Evolutionary conservation across 2,888 invertebrate species (phyloP), one percentile per base, ranked within the genome.

Genomic region (Tachina fera): DNA sequence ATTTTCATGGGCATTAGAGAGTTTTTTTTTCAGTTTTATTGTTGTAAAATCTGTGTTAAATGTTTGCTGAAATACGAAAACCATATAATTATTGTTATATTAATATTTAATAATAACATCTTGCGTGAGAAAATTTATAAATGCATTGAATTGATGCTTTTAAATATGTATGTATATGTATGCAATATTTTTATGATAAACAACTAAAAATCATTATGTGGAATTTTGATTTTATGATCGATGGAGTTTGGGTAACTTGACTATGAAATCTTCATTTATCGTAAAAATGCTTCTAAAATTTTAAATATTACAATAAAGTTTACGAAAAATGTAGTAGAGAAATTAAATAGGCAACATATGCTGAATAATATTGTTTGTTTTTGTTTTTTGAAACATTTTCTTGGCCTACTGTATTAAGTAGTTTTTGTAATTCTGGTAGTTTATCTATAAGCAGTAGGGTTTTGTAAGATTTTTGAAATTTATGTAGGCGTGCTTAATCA

Each of bases 51-150:
- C 71, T 77, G 56, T 63, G 71, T 65, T 65, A 83, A 86, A 39
- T 75, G 75, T 79, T 83, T 82, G 78, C 82, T 75, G 65, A 79
- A 79, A 78, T 61, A 78, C 70, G 43, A 82, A 74, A 72, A 70
- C 45, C 70, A 70, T 83, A 22, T 83, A 72, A 83, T 77, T 83
- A 84, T 74, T 77, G 41, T 68, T 60, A 58, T 53, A 65, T 53
- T 75, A 31, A 56, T 39, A 58, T 67, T 31, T 67, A 47, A 67
- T 67, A 49, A 41, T 58, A 47, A 16, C 14, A 45, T n/a, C 65
- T 68, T 56, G 56, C 77, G 67, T 77, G 67, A 77, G 77, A 77
- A 77, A 16, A 58, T 70, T 22, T 75, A 45, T 22, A 8, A 43
- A 19, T 39, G 10, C 22, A 14, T 31, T 60, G 13, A 72, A 43